phyloP scores from a whole-genome alignment of 2,888 invertebrate species.

The Lochmaea crataegi region DNA sequence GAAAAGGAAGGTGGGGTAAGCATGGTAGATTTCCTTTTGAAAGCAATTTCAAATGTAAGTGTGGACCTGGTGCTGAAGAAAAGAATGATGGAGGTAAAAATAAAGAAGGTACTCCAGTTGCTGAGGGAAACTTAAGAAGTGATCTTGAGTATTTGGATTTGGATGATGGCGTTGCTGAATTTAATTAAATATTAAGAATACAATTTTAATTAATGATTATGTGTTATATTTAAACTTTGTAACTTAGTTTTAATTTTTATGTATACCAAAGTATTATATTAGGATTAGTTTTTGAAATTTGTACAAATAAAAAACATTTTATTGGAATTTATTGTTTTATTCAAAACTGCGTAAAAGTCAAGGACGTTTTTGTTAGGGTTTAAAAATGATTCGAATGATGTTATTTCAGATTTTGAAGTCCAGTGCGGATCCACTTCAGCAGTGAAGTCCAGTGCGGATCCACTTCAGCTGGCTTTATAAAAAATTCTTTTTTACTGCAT shows the following conservation, averaged over 20 bases:
- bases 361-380: no score
- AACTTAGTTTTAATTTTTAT: neutral
- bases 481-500: no score
- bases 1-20: neutral
- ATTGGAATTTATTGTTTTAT: no score
- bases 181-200: neutral
- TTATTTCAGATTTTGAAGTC: no score
- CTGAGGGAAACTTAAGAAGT: neutral
- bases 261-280: no score
- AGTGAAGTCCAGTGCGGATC: no score
- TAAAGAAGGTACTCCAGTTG: conserved; percentile 10
- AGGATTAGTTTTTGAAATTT: no score
- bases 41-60: neutral
- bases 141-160: conserved; percentile 4
- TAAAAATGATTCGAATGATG: no score
- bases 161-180: neutral
- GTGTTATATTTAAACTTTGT: neutral
- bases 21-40: neutral
- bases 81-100: neutral
- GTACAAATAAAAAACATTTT: no score
- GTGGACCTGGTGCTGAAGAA: neutral
- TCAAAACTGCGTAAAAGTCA: no score
- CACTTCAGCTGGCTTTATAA: no score
- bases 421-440: no score
- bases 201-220: neutral